These are phyloP conservation scores for Drosophila cardini DNA, from an alignment of 1,140 invertebrate genomes.

Conservation along the genomic window DNA sequence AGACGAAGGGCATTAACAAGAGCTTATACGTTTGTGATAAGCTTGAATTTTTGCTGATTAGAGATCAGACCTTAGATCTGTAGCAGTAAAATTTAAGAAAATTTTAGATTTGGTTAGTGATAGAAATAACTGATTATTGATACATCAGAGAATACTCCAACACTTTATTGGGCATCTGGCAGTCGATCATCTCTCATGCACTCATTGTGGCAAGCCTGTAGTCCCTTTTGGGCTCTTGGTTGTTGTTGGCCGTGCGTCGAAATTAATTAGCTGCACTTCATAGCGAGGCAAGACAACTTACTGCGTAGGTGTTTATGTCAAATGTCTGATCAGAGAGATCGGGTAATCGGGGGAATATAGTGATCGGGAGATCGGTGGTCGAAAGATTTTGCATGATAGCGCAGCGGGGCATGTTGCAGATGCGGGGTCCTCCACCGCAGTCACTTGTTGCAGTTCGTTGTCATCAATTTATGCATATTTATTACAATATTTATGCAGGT, in stretches of 20 bases:
- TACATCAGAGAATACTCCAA: too few relatives aligned
- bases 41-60: too few relatives aligned
- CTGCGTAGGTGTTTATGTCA: constrained; percentile 62
- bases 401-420: neutral
- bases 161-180: too few relatives aligned
- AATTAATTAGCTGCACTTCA: constrained; percentile 75
- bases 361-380: too few relatives aligned
- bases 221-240: constrained; percentile 49
- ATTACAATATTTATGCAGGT: constrained; percentile 68
- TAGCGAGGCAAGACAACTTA: constrained; percentile 14
- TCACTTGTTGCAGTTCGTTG: constrained; percentile 57
- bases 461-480: constrained; percentile 73
- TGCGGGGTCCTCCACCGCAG: neutral
- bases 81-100: too few relatives aligned
- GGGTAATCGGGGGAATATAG: too few relatives aligned
- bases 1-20: too few relatives aligned
- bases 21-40: too few relatives aligned
- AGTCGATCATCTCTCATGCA: neutral
- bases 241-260: constrained; percentile 66
- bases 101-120: too few relatives aligned
- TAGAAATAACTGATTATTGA: too few relatives aligned
- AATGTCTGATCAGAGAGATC: constrained; percentile 22
- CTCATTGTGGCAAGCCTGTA: constrained; percentile 34
- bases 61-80: too few relatives aligned
- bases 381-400: too few relatives aligned